These are phyloP conservation scores for Caenorhabditis panamensis DNA, from an alignment of 2,888 invertebrate genomes.

Conservation along the genomic window DNA sequence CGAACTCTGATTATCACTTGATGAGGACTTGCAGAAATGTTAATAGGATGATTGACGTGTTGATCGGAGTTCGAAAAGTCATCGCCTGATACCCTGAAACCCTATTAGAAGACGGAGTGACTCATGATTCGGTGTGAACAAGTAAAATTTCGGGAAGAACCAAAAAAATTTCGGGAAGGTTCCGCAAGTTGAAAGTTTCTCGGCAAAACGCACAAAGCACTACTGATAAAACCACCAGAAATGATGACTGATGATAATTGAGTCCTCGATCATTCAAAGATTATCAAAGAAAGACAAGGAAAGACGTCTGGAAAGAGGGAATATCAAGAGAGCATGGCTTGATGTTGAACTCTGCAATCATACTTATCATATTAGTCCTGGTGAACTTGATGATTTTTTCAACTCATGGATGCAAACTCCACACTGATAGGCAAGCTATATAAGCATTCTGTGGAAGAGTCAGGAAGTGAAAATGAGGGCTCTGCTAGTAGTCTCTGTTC, in stretches of 20 bases:
- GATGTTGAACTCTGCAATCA: no score
- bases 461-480: background rate
- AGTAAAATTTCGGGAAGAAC: no score
- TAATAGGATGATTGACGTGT: no score
- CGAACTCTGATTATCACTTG: no score
- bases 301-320: no score
- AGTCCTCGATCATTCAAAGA: background rate
- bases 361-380: background rate
- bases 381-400: background rate
- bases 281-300: no score
- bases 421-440: background rate
- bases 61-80: no score
- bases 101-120: no score
- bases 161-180: no score
- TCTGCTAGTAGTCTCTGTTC: background rate
- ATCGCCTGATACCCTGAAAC: no score
- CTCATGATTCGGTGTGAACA: no score
- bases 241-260: background rate
- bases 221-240: background rate
- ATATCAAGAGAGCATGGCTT: background rate
- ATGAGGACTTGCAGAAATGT: no score
- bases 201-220: background rate
- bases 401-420: background rate
- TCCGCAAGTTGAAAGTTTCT: background rate
- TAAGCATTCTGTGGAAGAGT: background rate